phyloP scores from a whole-genome alignment of 2,888 invertebrate genomes.

The Drosophila mayaguana region DNA sequence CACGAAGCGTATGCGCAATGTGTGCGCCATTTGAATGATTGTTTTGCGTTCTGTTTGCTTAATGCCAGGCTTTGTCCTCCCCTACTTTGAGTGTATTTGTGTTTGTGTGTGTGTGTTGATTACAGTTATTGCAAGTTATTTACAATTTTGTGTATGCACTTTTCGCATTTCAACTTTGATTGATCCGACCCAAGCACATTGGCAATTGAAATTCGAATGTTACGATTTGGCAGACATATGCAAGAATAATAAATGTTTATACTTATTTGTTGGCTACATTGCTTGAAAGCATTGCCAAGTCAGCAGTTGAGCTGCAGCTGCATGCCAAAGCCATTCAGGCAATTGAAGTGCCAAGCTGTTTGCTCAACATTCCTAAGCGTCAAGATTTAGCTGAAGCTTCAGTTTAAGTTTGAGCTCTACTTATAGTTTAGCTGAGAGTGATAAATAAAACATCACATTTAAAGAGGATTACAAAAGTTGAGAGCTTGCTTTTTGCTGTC shows the following conservation, averaged over 20 bases:
- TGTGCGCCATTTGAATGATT: slow-evolving; percentile 70
- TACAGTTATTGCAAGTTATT: slow-evolving; percentile 79
- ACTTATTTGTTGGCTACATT: neutral
- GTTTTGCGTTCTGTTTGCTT: slow-evolving; percentile 71
- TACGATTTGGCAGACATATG: slow-evolving; percentile 23
- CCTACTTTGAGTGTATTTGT: slow-evolving; percentile 34
- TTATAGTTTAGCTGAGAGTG: neutral
- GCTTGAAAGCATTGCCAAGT: slow-evolving; percentile 2
- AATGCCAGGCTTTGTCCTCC: neutral
- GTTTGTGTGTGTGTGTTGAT: slow-evolving; percentile 69
- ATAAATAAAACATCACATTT: neutral
- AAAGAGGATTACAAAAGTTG: neutral
- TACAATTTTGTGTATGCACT: slow-evolving; percentile 72
- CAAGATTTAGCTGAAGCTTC: neutral
- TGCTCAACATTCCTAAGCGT: neutral
- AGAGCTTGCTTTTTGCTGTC: neutral
- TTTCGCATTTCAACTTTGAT: slow-evolving; percentile 65
- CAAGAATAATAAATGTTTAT: slow-evolving; percentile 23
- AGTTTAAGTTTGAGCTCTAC: neutral
- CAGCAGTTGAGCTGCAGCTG: neutral
- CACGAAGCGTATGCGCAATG: slow-evolving; percentile 72
- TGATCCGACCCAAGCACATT: slow-evolving; percentile 54
- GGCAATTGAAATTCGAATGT: slow-evolving; percentile 46
- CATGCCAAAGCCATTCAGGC: neutral
- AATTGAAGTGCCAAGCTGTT: neutral